phyloP scores from a whole-genome alignment of 2,797 vertebrate species.

The Sebastes flavidus region DNA sequence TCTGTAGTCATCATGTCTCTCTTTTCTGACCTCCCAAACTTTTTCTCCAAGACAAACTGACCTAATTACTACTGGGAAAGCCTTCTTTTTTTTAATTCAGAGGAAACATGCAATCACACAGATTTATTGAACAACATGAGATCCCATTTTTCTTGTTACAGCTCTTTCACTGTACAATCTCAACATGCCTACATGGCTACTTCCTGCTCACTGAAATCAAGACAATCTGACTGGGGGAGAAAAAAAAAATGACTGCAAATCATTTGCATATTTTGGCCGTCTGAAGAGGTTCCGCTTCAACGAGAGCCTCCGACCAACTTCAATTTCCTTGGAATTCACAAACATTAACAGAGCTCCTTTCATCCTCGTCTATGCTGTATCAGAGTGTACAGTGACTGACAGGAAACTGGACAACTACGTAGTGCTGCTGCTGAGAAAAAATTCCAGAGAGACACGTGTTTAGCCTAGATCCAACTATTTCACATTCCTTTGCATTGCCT shows the following conservation, averaged over 20 bases:
- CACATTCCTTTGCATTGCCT: neutral
- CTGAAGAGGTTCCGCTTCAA: no score
- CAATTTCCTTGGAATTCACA: constrained; percentile 49
- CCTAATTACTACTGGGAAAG: constrained; percentile 11
- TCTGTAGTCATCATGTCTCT: neutral
- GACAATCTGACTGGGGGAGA: constrained; percentile 10
- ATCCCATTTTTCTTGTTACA: neutral
- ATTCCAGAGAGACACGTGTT: neutral
- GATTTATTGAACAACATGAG: neutral
- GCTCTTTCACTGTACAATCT: neutral
- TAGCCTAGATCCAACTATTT: neutral
- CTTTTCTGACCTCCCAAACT: neutral
- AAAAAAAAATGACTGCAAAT: constrained; percentile 12
- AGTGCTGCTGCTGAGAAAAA: neutral
- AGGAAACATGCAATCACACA: neutral
- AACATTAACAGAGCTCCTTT: constrained; percentile 41
- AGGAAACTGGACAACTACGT: constrained; percentile 23
- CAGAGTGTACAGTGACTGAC: constrained; percentile 26
- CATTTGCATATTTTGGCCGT: constrained; percentile 45
- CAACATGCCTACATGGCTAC: neutral
- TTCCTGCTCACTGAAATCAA: constrained; percentile 31
- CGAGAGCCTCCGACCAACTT: constrained; percentile 29
- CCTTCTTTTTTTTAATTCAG: neutral
- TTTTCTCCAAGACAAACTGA: constrained; percentile 5
- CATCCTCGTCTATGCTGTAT: constrained; percentile 24